phyloP scores from a whole-genome alignment of 37 sponge, comb jelly and placozoan genomes.

The Aplysina aerophoba region DNA sequence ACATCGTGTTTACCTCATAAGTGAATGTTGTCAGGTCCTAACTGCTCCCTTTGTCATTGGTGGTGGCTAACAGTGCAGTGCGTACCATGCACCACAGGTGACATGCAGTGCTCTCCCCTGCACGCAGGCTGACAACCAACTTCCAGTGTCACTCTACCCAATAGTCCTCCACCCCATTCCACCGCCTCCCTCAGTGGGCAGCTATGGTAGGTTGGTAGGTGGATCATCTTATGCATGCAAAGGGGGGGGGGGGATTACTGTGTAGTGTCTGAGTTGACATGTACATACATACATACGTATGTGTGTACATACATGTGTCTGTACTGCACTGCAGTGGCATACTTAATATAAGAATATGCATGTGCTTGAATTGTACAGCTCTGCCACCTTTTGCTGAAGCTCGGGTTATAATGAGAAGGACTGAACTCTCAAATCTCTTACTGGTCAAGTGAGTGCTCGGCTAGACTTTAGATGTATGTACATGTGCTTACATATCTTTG shows the following conservation, averaged over 20 bases:
- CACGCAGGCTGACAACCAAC: constrained; percentile 83
- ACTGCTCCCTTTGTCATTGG: too few species aligned
- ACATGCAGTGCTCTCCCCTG: background rate
- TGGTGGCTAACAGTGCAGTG: too few species aligned
- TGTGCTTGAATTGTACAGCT: background rate
- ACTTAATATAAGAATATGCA: background rate
- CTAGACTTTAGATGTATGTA: too few species aligned
- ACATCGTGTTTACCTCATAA: too few species aligned
- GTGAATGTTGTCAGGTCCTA: too few species aligned
- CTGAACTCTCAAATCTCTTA: constrained; percentile 43
- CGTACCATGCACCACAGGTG: background rate
- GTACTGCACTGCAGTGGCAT: background rate
- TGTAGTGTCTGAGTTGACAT: too few species aligned
- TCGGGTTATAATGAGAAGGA: constrained; percentile 72
- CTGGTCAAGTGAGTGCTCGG: constrained; percentile 76
- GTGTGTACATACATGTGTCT: background rate
- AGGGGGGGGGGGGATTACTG: too few species aligned
- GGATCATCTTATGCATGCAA: background rate
- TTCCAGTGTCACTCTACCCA: constrained; percentile 78
- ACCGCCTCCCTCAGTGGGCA: constrained; percentile 80
- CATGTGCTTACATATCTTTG: background rate
- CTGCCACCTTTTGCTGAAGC: constrained; percentile 82
- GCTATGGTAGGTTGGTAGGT: constrained; percentile 50
- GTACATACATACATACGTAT: background rate
- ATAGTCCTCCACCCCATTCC: constrained; percentile 83